phyloP scores from a whole-genome alignment of 2,888 invertebrate genomes.

The Hypena proboscidalis region DNA sequence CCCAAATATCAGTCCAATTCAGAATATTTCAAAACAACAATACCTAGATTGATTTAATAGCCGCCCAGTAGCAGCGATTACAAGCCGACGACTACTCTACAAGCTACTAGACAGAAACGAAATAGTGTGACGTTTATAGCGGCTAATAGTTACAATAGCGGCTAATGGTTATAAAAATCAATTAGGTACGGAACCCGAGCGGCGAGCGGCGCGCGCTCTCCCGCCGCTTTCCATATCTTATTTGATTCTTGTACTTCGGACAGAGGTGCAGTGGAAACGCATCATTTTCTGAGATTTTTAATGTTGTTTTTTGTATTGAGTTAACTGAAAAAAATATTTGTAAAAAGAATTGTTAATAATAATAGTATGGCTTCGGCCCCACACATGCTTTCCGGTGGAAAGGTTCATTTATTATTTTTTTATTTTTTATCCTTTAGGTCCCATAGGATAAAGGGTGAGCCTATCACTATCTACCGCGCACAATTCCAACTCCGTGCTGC shows the following conservation, averaged over 20 bases:
- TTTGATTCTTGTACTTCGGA: constrained; percentile 64
- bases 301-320: constrained; percentile 1
- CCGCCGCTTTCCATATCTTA: constrained; percentile 75
- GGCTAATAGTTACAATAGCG: constrained; percentile 37
- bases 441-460: no score
- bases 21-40: no score
- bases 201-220: constrained; percentile 46
- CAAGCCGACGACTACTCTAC: constrained; percentile 1
- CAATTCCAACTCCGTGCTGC: no score
- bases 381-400: no score
- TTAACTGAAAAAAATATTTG: neutral
- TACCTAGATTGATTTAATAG: constrained; percentile 3
- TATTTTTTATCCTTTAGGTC: no score
- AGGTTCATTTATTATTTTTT: no score
- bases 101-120: constrained; percentile 7
- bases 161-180: constrained; percentile 45
- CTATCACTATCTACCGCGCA: no score
- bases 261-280: constrained; percentile 47
- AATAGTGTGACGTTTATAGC: constrained; percentile 21
- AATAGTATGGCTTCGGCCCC: no score
- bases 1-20: no score
- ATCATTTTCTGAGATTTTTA: constrained; percentile 5
- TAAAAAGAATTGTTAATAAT: no score
- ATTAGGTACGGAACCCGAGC: constrained; percentile 52
- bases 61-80: constrained; percentile 11